Percentiles rank a stretch among this genome's conserved stretches.
These are phyloP conservation scores for Villa cingulata DNA, from an alignment of 2,888 invertebrate species.

Conservation along the genomic window DNA sequence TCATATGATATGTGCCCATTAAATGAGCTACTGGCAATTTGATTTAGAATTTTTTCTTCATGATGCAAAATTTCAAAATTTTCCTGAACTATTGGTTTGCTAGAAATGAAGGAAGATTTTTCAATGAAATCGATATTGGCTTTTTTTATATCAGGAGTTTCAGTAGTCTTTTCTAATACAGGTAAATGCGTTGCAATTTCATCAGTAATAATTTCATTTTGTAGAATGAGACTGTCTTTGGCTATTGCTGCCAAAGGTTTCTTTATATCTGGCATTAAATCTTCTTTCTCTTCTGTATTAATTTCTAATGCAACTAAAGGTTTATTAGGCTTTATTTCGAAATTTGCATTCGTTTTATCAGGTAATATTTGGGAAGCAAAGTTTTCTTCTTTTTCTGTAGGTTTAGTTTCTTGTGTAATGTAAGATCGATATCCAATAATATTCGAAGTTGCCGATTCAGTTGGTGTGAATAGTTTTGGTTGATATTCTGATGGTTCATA, in stretches of 20 bases:
- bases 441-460: conserved; percentile 55
- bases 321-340: conserved; percentile 47
- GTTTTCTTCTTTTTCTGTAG: conserved; percentile 55
- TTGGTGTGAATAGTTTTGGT: conserved; percentile 64
- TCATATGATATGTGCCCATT: conserved; percentile 45
- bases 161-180: conserved; percentile 42
- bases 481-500: conserved; percentile 64
- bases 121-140: conserved; percentile 48
- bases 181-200: conserved; percentile 52
- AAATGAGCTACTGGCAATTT: conserved; percentile 39
- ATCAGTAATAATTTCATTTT: conserved; percentile 45
- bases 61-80: too few relatives aligned
- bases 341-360: conserved; percentile 42
- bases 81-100: conserved; percentile 45
- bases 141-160: conserved; percentile 38
- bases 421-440: conserved; percentile 52
- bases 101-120: conserved; percentile 40
- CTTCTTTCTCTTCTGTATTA: conserved; percentile 52
- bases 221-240: conserved; percentile 37
- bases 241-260: conserved; percentile 31
- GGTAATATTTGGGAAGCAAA: conserved; percentile 46
- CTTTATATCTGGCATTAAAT: conserved; percentile 36
- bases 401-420: conserved; percentile 48
- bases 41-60: conserved; percentile 33
- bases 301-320: conserved; percentile 43